Evolutionary conservation across 2,113 vertebrate species (phyloP).

Genomic region (Corapipo altera): DNA sequence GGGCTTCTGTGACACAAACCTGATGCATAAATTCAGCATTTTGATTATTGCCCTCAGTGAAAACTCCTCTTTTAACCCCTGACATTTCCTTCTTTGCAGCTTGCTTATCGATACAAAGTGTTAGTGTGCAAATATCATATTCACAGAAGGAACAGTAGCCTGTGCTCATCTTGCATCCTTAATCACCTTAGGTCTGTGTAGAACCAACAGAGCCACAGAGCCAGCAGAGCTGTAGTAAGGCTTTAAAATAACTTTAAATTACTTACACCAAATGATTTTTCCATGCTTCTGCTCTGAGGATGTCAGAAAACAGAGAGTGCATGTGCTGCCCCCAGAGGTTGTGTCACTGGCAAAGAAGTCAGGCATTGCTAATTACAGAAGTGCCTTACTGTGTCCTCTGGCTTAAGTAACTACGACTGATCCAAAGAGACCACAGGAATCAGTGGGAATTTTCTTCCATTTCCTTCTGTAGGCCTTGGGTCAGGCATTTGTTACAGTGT

Average conservation of each 20-base stretch:
- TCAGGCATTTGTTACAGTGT: background rate
- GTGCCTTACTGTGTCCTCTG: slow-evolving; percentile 7
- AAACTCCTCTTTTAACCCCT: background rate
- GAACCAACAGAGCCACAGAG: background rate
- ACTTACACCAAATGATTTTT: background rate
- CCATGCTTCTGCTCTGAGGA: background rate
- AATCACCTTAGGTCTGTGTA: background rate
- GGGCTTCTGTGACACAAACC: background rate
- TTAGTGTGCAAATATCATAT: background rate
- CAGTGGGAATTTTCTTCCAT: background rate
- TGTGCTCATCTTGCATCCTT: background rate
- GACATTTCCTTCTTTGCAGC: background rate
- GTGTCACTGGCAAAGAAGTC: background rate
- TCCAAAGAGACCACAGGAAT: background rate
- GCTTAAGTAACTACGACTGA: background rate
- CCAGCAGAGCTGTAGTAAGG: background rate
- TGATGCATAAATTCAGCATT: background rate
- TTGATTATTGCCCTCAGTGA: background rate
- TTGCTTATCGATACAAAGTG: background rate
- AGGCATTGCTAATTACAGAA: slow-evolving; percentile 18
- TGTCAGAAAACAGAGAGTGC: background rate
- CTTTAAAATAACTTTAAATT: background rate
- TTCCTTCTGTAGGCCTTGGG: background rate
- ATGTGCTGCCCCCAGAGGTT: background rate
- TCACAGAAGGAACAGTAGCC: background rate